Evolutionary conservation across 2,888 invertebrate species (phyloP).

Genomic region (Nomada ruficornis): DNA sequence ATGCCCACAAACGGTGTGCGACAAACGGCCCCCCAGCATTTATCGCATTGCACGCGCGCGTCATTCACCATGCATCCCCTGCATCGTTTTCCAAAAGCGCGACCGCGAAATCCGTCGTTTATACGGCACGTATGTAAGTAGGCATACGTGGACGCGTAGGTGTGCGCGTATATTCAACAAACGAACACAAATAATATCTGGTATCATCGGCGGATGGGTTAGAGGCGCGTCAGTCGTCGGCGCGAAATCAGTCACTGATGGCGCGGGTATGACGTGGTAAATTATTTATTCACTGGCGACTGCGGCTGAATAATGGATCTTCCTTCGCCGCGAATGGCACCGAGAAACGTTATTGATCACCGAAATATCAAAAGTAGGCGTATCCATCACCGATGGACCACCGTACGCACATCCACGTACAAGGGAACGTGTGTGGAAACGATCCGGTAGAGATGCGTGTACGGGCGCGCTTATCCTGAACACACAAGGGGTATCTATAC

Average conservation of each 20-base stretch:
- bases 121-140: not conserved
- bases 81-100: constrained; percentile 24
- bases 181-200: constrained; percentile 50
- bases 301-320: constrained; percentile 79
- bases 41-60: constrained; percentile 1
- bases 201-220: constrained; percentile 49
- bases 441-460: constrained; percentile 29
- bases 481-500: constrained; percentile 16
- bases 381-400: constrained; percentile 79
- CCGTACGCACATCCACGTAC: constrained; percentile 49
- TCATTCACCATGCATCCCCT: constrained; percentile 14
- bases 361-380: constrained; percentile 81
- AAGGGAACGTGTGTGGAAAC: constrained; percentile 54
- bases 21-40: not conserved
- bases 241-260: constrained; percentile 73
- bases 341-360: constrained; percentile 80
- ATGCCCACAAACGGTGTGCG: not conserved
- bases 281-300: constrained; percentile 82
- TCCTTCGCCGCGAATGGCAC: constrained; percentile 74
- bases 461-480: constrained; percentile 21
- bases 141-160: not conserved
- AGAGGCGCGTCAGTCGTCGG: constrained; percentile 49
- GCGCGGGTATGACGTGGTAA: constrained; percentile 78
- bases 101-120: not conserved
- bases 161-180: constrained; percentile 10